phyloP scores from a whole-genome alignment of 2,113 vertebrate genomes.

The Calyptomena viridis region DNA sequence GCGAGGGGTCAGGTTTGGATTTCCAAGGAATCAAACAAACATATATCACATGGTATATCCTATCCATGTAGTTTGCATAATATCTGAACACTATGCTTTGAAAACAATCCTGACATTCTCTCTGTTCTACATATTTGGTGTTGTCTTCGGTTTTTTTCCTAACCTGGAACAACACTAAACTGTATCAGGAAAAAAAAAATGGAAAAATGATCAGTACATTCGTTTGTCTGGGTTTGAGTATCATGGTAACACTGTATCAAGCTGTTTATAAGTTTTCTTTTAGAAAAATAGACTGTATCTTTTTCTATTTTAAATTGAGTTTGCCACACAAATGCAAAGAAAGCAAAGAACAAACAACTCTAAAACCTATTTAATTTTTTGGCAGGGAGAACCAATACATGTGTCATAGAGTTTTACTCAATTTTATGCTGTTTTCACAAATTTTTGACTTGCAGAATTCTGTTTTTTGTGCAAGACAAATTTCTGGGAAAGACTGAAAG shows the following conservation, averaged over 20 bases:
- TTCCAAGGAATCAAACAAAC: neutral
- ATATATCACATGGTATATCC: fast-evolving
- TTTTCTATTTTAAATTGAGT: neutral
- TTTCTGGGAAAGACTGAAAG: conserved; percentile 5
- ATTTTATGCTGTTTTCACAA: neutral
- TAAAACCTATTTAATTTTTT: neutral
- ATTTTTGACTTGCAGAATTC: neutral
- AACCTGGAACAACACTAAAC: neutral
- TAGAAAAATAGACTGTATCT: neutral
- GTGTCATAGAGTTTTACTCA: neutral
- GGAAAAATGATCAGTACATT: neutral
- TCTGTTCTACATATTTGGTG: neutral
- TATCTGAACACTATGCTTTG: neutral
- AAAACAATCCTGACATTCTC: neutral
- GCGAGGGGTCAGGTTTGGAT: too few relatives aligned
- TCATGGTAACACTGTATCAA: neutral
- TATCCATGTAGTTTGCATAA: fast-evolving
- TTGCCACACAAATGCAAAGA: neutral
- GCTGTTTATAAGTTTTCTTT: neutral
- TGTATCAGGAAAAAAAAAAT: neutral
- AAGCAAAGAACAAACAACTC: neutral
- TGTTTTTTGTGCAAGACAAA: neutral
- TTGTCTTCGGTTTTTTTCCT: neutral
- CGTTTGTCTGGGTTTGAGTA: neutral
- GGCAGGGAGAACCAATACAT: neutral